A percentile compares a stretch with the other conserved stretches of the same genome.
Evolutionary conservation across 2,888 invertebrate genomes (phyloP).

Genomic region (Linyphia triangularis): DNA sequence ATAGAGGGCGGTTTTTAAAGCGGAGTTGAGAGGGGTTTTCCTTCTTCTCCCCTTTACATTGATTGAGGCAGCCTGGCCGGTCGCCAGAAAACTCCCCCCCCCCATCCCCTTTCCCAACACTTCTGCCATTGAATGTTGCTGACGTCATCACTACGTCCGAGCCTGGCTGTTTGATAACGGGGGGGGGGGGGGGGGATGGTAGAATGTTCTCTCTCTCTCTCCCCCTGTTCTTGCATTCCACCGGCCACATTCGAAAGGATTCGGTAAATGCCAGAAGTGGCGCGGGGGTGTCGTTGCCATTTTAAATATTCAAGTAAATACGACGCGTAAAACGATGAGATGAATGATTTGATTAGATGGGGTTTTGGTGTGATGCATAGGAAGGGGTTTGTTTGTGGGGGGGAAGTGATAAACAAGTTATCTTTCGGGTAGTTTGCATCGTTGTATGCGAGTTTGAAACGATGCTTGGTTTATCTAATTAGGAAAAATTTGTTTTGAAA

Average conservation of each 20-base stretch:
- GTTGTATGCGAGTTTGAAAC: too few species aligned
- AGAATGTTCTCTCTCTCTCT: neutral
- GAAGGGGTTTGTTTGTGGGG: neutral
- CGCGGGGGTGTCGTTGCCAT: neutral
- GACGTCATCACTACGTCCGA: constrained; percentile 26
- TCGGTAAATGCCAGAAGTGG: neutral
- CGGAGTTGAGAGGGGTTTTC: neutral
- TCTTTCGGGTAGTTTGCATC: neutral
- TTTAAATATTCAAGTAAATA: neutral
- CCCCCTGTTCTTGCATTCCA: neutral
- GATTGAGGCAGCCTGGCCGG: constrained; percentile 31
- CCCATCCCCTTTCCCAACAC: neutral
- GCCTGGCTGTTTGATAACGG: neutral
- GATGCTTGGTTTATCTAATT: too few species aligned
- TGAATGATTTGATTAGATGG: neutral
- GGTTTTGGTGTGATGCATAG: neutral
- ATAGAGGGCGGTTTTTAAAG: neutral
- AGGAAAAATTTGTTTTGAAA: too few species aligned
- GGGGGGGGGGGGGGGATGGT: neutral
- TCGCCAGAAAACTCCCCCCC: neutral
- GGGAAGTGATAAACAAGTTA: neutral
- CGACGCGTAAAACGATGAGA: neutral
- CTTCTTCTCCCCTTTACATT: neutral
- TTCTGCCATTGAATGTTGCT: neutral
- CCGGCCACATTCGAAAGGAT: too few species aligned